Percentiles rank a stretch among this genome's conserved stretches.
These are phyloP conservation scores for Halcyon leucocephala DNA, from an alignment of 2,797 vertebrate species.

Conservation along the genomic window DNA sequence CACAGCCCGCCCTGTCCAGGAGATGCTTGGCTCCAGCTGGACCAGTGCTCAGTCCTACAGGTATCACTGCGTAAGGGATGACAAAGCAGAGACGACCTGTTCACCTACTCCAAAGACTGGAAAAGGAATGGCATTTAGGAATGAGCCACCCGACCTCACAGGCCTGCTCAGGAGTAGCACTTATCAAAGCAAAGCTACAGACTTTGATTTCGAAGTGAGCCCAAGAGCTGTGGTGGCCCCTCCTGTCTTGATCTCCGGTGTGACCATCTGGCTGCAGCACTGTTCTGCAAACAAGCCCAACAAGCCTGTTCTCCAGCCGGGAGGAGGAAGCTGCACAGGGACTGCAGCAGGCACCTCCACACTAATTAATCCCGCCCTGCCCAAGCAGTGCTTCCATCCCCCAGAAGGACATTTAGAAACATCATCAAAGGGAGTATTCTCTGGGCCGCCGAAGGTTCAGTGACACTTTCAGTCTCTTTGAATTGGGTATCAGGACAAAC, in stretches of 20 bases:
- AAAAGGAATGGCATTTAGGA: background rate
- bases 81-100: background rate
- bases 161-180: background rate
- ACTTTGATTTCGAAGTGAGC: background rate
- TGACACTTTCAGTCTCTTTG: constrained; percentile 55
- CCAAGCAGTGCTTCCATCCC: background rate
- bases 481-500: constrained; percentile 63
- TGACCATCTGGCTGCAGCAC: constrained; percentile 53
- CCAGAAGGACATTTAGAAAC: constrained; percentile 20
- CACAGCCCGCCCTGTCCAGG: background rate
- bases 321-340: background rate
- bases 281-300: constrained; percentile 11
- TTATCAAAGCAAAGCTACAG: constrained; percentile 30
- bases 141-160: background rate
- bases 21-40: background rate
- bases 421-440: constrained; percentile 56
- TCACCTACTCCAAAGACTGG: background rate
- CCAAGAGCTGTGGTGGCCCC: background rate
- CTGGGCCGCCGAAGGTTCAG: constrained; percentile 12
- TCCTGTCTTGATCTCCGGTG: background rate
- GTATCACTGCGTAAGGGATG: background rate
- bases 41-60: background rate
- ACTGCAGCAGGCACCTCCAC: constrained; percentile 4
- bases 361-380: constrained; percentile 28
- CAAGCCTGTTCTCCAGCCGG: background rate